Percentiles rank a stretch among this genome's conserved stretches.
phyloP scores from a whole-genome alignment of 2,797 vertebrate genomes.

The Melanotaenia nigrans region DNA sequence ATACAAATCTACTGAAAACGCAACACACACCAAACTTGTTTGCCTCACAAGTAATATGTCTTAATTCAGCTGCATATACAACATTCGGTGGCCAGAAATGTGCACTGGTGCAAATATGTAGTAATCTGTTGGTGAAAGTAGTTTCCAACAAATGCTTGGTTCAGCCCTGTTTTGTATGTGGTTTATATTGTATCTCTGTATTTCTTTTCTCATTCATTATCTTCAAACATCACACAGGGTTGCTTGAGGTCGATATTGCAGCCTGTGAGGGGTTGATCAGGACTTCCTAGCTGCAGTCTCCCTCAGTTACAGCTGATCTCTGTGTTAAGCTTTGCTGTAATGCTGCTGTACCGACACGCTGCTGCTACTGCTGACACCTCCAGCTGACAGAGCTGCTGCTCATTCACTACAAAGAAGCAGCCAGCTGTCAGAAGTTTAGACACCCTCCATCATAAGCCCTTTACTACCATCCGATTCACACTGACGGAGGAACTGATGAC shows the following conservation, averaged over 20 bases:
- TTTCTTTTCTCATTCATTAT: not conserved
- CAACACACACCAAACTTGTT: not conserved
- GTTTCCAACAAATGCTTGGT: slow-evolving; percentile 4
- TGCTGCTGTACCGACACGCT: slow-evolving; percentile 44
- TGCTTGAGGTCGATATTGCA: slow-evolving; percentile 8
- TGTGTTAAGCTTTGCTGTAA: slow-evolving; percentile 45
- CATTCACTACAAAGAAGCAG: slow-evolving; percentile 61
- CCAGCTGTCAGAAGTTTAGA: slow-evolving; percentile 64
- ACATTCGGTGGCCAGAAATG: slow-evolving; percentile 9
- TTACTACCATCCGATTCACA: slow-evolving; percentile 38
- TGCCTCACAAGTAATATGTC: not conserved
- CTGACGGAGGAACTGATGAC: slow-evolving; percentile 35
- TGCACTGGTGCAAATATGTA: not conserved
- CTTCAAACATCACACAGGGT: not conserved
- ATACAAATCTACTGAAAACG: not conserved
- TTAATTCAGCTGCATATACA: not conserved
- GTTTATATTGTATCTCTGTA: no score
- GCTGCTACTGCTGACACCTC: slow-evolving; percentile 56
- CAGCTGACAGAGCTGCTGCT: slow-evolving; percentile 69
- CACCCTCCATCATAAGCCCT: slow-evolving; percentile 59
- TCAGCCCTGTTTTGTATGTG: not conserved
- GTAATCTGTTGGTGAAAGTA: slow-evolving; percentile 16
- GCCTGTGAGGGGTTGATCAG: slow-evolving; percentile 16
- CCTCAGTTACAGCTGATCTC: slow-evolving; percentile 49
- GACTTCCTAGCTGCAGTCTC: slow-evolving; percentile 30